Percentiles rank a stretch among this genome's conserved stretches.
These are phyloP conservation scores for Arion vulgaris DNA, from an alignment of 1,140 invertebrate species.

Conservation along the genomic window DNA sequence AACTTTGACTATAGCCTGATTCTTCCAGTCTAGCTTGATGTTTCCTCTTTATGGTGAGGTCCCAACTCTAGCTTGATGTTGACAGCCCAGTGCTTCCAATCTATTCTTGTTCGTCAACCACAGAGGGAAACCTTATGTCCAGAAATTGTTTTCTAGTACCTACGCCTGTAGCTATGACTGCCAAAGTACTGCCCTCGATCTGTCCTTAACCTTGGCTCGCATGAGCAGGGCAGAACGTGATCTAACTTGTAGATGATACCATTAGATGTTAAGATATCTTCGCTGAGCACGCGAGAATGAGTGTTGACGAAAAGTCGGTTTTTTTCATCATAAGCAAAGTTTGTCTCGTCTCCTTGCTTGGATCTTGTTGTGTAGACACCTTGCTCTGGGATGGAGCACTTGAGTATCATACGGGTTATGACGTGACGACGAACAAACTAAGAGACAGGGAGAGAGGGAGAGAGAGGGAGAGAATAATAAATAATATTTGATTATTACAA, in stretches of 20 bases:
- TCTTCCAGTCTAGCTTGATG: too few relatives aligned
- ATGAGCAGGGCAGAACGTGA: conserved; percentile 51
- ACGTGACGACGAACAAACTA: conserved; percentile 50
- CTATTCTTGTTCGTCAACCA: too few relatives aligned
- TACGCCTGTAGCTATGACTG: conserved; percentile 12
- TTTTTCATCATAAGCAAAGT: conserved; percentile 39
- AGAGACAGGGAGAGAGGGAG: too few relatives aligned
- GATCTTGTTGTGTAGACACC: conserved; percentile 47
- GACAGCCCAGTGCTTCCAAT: too few relatives aligned
- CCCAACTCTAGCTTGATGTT: too few relatives aligned
- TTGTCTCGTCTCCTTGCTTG: conserved; percentile 45
- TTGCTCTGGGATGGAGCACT: conserved; percentile 36
- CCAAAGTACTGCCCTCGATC: conserved; percentile 31
- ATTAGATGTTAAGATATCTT: conserved; percentile 50
- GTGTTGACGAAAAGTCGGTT: conserved; percentile 41
- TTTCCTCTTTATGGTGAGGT: too few relatives aligned
- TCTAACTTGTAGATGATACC: conserved; percentile 56
- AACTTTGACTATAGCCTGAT: too few relatives aligned
- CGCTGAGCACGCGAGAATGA: conserved; percentile 5
- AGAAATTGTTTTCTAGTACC: neutral
- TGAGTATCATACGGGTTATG: conserved; percentile 46
- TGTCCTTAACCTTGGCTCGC: conserved; percentile 32
- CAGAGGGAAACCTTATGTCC: too few relatives aligned
- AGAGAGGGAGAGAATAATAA: too few relatives aligned
- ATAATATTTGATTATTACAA: too few relatives aligned